Base-by-base conservation (phyloP, 2,797 vertebrate species). In the Poecilia picta region DNA sequence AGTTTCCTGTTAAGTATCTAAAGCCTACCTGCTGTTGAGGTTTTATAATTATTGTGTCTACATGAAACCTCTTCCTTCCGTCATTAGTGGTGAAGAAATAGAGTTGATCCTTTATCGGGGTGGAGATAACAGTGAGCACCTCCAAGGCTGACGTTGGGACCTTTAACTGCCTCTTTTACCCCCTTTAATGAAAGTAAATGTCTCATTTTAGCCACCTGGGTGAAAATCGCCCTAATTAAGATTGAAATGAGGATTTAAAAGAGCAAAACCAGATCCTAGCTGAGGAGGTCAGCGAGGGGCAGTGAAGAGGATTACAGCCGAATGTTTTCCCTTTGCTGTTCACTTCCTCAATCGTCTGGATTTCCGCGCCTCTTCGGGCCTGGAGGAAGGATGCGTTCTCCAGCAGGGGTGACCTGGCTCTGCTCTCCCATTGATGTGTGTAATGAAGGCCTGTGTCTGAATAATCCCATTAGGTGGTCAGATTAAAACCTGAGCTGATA, bases 381-480 rank as follows among this genome's bases (percentile, higher is more conserved):
- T 72, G 85, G 88, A 81, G 80, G 85, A 85, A 86, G 87, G 85
- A 90, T 87, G 87, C 86, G 85, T 88, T 93, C 82, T 75, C 47
- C 49, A 82, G 81, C 88, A 86, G 83, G 74, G 92, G 92, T 92
- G 92, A 95, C 93, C 94, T 84, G 87, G 82, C 90, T 81, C 76
- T 73, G 92, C 92, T 90, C 90, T 94, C 86, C 87, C 91, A 92
- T 93, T 95, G 94, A 93, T 94, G 94, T 94, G 93, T 95, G 94
- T 94, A 95, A 95, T 95, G 93, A 95, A 94, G 92, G 90, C 92
- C 91, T 91, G 90, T 92, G 93, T 95, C 93, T 90, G 87, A 92
- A 94, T 96, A 96, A 96, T 96, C 95, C 95, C 95, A 95, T 96
- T 96, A 94, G 92, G 88, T 91, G 88, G 83, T 89, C 91, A 93